Base-by-base conservation (phyloP, 2,113 vertebrate genomes). In the Micromys minutus region DNA sequence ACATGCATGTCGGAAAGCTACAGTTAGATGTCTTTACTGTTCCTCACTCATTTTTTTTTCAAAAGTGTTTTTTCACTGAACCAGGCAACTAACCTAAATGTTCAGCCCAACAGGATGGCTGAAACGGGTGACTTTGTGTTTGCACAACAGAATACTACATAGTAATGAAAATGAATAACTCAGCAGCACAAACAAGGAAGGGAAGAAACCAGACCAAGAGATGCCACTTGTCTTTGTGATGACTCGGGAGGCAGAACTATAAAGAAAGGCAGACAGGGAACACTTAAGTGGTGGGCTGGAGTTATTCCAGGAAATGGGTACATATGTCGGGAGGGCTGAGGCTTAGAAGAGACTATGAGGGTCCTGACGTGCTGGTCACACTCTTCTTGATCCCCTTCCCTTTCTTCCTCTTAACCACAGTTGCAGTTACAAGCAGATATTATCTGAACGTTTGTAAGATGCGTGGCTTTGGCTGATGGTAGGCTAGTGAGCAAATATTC, bases 391-490 rank as follows among this genome's bases (percentile, higher is more conserved):
- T 34, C 34, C 55, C 21, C 59, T 21, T 31, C 39, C 59, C 26
- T 39, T 52, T 52, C 47, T 36, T 36, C 65, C 39, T 76, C 17
- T 16, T 65, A 57, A n/a, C 52, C 52, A 26, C 21, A 34, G 24
- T 55, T 34, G 15, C 36, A 69, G 65, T 94, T 93, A 88, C 26
- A 79, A 91, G 69, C 22, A 19, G 26, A 19, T 47, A 15, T 29
- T 26, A 80, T 67, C 84, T 87, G 92, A 55, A 94, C 76, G 59
- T 67, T 34, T 76, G 91, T 93, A 81, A 81, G 72, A 84, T 26
- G 87, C 75, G 26, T 21, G 31, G 31, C 76, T 36, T 52, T 77
- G 79, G 83, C 83, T 87, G 22, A 47, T 45, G 47, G 83, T 86
- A 19, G 59, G 87, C 72, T 5, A 89, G 39, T 5, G 31, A 34